Percentiles rank a stretch among this genome's conserved stretches.
Conservation (phyloP, 2,888 invertebrate genomes). For the Cordilura impudica region DNA sequence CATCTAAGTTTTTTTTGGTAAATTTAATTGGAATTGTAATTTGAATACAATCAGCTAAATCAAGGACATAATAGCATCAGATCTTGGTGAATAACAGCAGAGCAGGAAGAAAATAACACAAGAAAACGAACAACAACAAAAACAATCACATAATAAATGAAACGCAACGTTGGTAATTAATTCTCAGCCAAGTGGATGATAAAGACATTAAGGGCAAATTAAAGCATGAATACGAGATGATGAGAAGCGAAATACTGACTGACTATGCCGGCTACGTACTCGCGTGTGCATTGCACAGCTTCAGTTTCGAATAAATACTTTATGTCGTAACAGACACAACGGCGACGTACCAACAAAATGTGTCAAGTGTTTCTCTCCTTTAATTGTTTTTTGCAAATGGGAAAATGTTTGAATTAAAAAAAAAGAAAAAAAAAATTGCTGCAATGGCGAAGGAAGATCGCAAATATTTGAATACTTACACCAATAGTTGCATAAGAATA, state of each 20-base stretch:
- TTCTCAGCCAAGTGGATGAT: conserved; percentile 61
- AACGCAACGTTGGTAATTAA: conserved; percentile 63
- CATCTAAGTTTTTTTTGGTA: too few relatives aligned
- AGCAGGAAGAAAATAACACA: neutral
- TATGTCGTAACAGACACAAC: conserved; percentile 37
- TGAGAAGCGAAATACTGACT: neutral
- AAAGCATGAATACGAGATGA: conserved; percentile 37
- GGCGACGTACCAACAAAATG: conserved; percentile 57
- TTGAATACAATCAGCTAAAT: conserved; percentile 28
- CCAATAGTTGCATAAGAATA: neutral
- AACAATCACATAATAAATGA: conserved; percentile 57
- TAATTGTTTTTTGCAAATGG: conserved; percentile 39
- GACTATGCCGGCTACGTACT: conserved; percentile 34
- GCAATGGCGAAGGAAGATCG: neutral
- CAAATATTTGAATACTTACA: neutral
- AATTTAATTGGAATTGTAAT: conserved; percentile 43
- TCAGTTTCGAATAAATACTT: conserved; percentile 6
- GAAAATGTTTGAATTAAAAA: neutral
- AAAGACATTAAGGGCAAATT: conserved; percentile 61
- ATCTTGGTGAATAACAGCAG: conserved; percentile 19
- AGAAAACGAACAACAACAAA: neutral
- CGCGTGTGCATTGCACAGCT: neutral
- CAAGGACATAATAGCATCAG: conserved; percentile 16
- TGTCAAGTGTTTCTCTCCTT: conserved; percentile 51
- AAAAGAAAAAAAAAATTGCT: neutral